Percentiles rank a stretch among this genome's conserved stretches.
These are phyloP conservation scores for Zaprionus africanus DNA, from an alignment of 1,140 invertebrate species.

Conservation along the genomic window DNA sequence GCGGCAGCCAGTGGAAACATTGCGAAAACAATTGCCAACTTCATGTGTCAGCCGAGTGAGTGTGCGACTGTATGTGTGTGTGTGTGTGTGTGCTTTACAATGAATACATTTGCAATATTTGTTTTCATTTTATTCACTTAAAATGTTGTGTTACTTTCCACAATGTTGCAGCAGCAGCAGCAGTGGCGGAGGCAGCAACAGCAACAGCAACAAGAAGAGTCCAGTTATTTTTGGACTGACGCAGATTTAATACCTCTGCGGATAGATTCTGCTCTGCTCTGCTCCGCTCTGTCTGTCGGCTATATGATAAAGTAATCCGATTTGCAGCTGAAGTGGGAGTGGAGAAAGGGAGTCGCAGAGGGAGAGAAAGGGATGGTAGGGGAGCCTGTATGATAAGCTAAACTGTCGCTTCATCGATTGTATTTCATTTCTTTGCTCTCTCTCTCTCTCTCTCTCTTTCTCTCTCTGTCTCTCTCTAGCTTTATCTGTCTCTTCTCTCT, in stretches of 20 bases:
- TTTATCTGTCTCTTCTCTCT: background rate
- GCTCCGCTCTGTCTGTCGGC: background rate
- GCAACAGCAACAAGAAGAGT: background rate
- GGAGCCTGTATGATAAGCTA: background rate
- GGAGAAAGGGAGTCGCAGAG: background rate
- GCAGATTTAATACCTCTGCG: constrained; percentile 10
- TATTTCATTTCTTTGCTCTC: background rate
- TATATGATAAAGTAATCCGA: constrained; percentile 11
- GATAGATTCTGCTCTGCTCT: background rate
- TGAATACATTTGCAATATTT: constrained; percentile 79
- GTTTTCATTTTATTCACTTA: constrained; percentile 80
- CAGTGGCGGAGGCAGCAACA: background rate
- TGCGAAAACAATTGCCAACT: constrained; percentile 16
- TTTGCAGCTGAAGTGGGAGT: background rate
- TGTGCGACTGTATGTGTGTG: constrained; percentile 14
- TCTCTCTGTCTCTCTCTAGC: background rate
- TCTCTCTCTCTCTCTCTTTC: background rate
- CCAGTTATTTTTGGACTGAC: constrained; percentile 1
- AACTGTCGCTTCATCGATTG: constrained; percentile 5
- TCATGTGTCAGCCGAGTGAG: constrained; percentile 10
- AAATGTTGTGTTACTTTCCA: constrained; percentile 63
- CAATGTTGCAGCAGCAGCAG: constrained; percentile 23
- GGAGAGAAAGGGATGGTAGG: background rate
- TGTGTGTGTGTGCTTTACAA: constrained; percentile 47
- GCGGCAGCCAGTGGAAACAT: constrained; percentile 35